Conservation (phyloP, 2,113 vertebrate genomes). For the Xenus cinereus region DNA sequence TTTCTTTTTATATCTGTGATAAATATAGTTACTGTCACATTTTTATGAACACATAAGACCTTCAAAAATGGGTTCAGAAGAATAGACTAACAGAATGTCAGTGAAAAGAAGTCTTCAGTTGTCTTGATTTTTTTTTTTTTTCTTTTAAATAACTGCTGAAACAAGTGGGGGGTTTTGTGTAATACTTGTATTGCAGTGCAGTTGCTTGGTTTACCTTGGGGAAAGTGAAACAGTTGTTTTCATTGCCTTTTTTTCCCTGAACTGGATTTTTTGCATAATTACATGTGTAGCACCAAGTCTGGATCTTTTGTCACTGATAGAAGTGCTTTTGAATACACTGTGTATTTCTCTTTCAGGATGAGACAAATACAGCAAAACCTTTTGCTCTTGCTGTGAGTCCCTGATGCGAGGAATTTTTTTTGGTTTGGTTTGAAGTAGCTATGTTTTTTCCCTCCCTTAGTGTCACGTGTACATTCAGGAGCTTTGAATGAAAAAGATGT, state of each 20-base stretch:
- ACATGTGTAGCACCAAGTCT: not conserved
- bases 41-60: not conserved
- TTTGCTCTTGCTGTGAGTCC: not conserved
- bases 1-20: constrained; percentile 41
- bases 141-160: not conserved
- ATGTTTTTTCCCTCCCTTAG: constrained; percentile 56
- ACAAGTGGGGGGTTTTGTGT: rapidly evolving
- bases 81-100: not conserved
- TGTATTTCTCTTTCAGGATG: not conserved
- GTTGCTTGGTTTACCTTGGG: not conserved
- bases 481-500: constrained; percentile 76
- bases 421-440: not conserved
- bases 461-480: constrained; percentile 79
- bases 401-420: not conserved
- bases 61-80: not conserved
- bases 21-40: constrained; percentile 10
- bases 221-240: not conserved
- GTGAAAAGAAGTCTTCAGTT: not conserved
- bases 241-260: not conserved
- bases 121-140: not conserved
- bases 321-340: not conserved
- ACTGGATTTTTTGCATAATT: not conserved
- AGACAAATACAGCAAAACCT: not conserved
- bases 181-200: not conserved
- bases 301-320: not conserved